Conservation (phyloP, 2,888 invertebrate genomes). For the Drosophila trichaetosa region DNA sequence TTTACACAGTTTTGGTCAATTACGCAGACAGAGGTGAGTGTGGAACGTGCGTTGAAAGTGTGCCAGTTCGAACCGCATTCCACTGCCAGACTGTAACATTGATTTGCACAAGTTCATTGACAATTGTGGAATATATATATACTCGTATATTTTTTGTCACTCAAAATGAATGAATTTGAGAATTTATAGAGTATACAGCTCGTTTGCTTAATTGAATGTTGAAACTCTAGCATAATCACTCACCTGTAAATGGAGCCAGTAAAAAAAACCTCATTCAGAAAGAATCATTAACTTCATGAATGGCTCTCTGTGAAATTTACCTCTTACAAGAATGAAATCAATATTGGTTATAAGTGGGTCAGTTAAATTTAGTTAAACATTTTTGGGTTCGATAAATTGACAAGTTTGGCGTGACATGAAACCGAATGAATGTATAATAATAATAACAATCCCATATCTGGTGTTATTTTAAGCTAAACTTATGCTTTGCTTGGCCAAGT, state of each 20-base stretch:
- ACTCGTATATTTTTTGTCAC: background rate
- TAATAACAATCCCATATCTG: slow-evolving; percentile 22
- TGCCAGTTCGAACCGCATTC: slow-evolving; percentile 41
- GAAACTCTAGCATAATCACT: background rate
- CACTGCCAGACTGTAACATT: slow-evolving; percentile 7
- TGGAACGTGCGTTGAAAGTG: slow-evolving; percentile 44
- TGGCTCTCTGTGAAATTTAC: background rate
- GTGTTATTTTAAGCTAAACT: slow-evolving; percentile 32
- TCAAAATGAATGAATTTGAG: background rate
- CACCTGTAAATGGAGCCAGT: background rate
- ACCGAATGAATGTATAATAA: slow-evolving; percentile 24
- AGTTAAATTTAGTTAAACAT: slow-evolving; percentile 32
- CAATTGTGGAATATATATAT: slow-evolving; percentile 1
- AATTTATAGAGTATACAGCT: background rate
- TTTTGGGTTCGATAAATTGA: slow-evolving; percentile 31
- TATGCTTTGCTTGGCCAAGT: slow-evolving; percentile 49
- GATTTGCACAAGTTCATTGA: slow-evolving; percentile 15
- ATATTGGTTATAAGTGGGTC: slow-evolving; percentile 22
- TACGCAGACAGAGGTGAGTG: slow-evolving; percentile 7
- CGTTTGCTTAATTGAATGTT: no score
- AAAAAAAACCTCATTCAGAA: background rate
- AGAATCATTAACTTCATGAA: background rate
- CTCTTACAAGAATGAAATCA: background rate
- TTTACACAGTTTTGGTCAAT: slow-evolving; percentile 39
- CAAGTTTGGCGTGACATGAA: slow-evolving; percentile 18